Evolutionary conservation across 2,888 invertebrate genomes (phyloP), one percentile per base, ranked within the genome.

Genomic region (Tiphia femorata): DNA sequence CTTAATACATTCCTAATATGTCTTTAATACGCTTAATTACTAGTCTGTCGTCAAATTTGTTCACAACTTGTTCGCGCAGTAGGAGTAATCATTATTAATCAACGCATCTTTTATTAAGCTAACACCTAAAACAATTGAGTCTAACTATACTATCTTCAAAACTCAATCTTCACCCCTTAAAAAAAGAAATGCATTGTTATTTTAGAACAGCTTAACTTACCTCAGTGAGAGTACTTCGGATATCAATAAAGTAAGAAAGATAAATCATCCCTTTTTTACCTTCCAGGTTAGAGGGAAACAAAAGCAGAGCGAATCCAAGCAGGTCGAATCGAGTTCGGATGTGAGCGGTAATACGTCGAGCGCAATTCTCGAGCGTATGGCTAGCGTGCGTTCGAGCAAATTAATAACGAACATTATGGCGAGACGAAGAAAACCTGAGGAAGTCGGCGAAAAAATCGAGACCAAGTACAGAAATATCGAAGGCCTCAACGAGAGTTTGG

Each of bases 301-400:
- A 16, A 56, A 68, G 16, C 40, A 43, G 3, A 27, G 49, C 8
- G 12, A 49, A 2, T 16, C 46, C 40, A 43, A 67, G 1, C 65
- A 58, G 8, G 47, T 48, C 2, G 69, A 62, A 41, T 55, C 67
- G 3, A 54, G 50, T 10, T 62, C 70, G n/a, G 66, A 65, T 12
- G 61, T 60, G 16, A 58, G 62, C 5, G 65, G 68, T 2, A 53
- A 62, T 1, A 43, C 20, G 4, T 63, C 68, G 14, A 66, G 62
- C n/a, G 35, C 48, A 16, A 42, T 57, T 20, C 58, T 59, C 37
- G 17, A 50, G n/a, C 35, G 50, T 12, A 25, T 27, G 6, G 33
- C 48, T 8, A 44, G 20, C 17, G 14, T 40, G 3, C 68, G 69
- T 0, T 66, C 73, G n/a, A 67, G 60, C 41, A 73, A 76, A 20